These are phyloP conservation scores for Apeira syringaria DNA, from an alignment of 2,888 invertebrate genomes.

Conservation along the genomic window DNA sequence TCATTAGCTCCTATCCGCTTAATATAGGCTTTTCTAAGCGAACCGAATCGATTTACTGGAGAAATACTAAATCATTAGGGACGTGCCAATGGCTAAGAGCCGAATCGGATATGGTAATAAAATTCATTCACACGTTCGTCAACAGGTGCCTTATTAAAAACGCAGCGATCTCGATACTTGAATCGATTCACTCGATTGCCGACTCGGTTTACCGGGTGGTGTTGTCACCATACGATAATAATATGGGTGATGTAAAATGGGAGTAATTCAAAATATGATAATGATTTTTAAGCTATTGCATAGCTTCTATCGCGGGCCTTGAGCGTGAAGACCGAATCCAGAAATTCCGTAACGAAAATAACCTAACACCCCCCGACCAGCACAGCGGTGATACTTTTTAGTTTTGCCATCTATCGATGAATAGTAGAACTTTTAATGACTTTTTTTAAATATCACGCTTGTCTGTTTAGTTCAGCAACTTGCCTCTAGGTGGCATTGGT, in stretches of 20 bases:
- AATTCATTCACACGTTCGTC: constrained; percentile 82
- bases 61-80: constrained; percentile 66
- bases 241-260: not conserved
- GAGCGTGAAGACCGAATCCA: no score
- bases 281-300: no score
- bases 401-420: no score
- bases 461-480: no score
- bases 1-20: constrained; percentile 29
- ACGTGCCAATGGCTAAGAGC: constrained; percentile 65
- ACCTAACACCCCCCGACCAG: no score
- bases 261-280: no score
- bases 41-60: constrained; percentile 15
- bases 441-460: no score
- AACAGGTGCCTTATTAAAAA: constrained; percentile 80
- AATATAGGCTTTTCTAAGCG: constrained; percentile 19
- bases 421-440: no score
- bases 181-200: constrained; percentile 58
- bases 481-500: no score
- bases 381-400: no score
- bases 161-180: constrained; percentile 44
- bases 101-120: constrained; percentile 73
- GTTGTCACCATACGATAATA: constrained; percentile 28
- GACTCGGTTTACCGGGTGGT: constrained; percentile 50
- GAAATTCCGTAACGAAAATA: no score
- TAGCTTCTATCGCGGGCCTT: no score